Conservation (phyloP, 2,888 invertebrate species). For the Tinea pellionella region DNA sequence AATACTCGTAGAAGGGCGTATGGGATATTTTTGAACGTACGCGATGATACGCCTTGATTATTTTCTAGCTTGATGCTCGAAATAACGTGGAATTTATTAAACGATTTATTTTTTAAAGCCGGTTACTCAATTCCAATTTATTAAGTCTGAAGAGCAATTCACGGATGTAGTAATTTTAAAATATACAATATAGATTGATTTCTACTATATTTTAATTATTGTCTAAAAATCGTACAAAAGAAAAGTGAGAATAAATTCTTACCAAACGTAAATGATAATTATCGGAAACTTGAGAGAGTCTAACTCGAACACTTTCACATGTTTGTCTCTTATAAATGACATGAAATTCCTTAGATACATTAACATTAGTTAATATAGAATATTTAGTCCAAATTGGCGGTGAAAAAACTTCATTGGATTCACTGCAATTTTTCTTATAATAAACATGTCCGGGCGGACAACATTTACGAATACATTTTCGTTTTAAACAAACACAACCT, state of each 20-base stretch:
- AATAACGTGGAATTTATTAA: no score
- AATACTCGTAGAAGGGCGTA: no score
- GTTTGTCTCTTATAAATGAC: conserved; percentile 30
- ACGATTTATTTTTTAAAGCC: background rate
- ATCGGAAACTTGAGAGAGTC: conserved; percentile 19
- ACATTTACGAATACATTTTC: conserved; percentile 37
- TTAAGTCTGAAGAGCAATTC: no score
- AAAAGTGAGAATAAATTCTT: conserved; percentile 22
- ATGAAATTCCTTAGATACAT: conserved; percentile 29
- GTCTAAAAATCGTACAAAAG: no score
- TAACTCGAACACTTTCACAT: conserved; percentile 26
- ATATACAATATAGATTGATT: no score
- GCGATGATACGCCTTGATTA: no score
- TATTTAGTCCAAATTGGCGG: conserved; percentile 32
- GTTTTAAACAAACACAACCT: conserved; percentile 34
- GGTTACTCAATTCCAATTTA: no score
- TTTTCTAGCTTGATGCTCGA: no score
- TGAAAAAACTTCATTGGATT: conserved; percentile 25
- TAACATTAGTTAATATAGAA: conserved; percentile 20
- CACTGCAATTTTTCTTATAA: conserved; percentile 24
- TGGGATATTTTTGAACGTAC: no score
- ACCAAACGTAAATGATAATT: conserved; percentile 30
- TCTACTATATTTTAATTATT: no score
- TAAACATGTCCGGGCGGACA: conserved; percentile 36
- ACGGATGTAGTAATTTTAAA: no score